These are phyloP conservation scores for Carposina sasakii DNA, from an alignment of 1,140 invertebrate genomes.

Conservation along the genomic window DNA sequence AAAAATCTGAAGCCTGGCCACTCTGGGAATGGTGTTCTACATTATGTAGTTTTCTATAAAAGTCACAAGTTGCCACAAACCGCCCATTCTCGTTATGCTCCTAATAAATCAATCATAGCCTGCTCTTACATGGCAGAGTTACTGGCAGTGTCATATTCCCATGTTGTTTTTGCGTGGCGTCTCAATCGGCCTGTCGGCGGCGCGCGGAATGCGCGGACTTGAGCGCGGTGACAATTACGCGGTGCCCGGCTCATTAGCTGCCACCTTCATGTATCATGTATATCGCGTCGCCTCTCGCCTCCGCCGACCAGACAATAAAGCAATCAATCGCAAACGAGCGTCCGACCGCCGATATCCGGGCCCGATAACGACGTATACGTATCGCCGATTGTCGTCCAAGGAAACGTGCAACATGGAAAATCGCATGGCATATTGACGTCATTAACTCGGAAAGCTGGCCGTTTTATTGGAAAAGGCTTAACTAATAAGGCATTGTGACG, in stretches of 20 bases:
- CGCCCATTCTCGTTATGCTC: conserved; percentile 24
- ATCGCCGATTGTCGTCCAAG: background rate
- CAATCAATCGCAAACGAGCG: conserved; percentile 53
- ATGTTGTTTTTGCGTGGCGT: conserved; percentile 31
- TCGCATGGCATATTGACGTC: too few species aligned
- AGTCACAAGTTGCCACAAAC: too few species aligned
- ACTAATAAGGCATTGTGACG: conserved; percentile 41
- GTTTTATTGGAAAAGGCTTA: conserved; percentile 29
- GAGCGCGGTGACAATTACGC: conserved; percentile 50
- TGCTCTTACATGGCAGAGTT: conserved; percentile 18
- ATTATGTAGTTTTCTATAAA: too few species aligned
- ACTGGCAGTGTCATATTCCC: conserved; percentile 29
- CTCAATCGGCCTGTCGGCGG: conserved; percentile 27
- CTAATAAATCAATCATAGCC: conserved; percentile 36
- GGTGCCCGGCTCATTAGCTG: conserved; percentile 49
- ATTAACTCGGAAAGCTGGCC: conserved; percentile 6
- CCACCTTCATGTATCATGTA: conserved; percentile 63
- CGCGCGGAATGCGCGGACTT: conserved; percentile 26
- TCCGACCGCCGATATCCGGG: conserved; percentile 16
- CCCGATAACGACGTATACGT: conserved; percentile 20
- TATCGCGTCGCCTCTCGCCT: conserved; percentile 36
- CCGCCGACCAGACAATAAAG: conserved; percentile 51
- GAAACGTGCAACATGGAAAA: background rate
- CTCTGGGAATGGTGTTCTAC: too few species aligned
- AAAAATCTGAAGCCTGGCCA: too few species aligned